Evolutionary conservation across 2,797 vertebrate species (phyloP).

Genomic region (Galago senegalensis): DNA sequence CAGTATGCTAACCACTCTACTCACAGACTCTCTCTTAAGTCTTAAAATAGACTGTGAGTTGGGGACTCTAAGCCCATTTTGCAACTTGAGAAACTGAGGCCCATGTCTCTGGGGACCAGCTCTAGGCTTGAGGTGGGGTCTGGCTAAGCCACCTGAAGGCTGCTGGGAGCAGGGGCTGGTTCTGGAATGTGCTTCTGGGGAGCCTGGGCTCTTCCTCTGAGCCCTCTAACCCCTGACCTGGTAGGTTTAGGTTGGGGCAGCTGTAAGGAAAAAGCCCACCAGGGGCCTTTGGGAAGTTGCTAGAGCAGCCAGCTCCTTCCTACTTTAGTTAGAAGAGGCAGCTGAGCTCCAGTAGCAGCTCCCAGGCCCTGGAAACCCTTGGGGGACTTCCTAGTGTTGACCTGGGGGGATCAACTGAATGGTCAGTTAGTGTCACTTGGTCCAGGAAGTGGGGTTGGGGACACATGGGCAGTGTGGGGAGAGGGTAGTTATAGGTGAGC

Average conservation of each 20-base stretch:
- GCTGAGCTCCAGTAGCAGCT: background rate
- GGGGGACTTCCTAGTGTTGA: background rate
- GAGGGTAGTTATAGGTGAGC: background rate
- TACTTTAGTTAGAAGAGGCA: background rate
- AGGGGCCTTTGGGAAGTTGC: background rate
- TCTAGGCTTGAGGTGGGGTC: background rate
- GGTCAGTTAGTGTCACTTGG: background rate
- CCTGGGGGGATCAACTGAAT: background rate
- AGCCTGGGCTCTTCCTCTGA: background rate
- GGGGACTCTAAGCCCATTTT: background rate
- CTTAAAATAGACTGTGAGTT: background rate
- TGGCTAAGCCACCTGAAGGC: background rate
- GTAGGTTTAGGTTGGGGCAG: background rate
- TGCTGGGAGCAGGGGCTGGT: background rate
- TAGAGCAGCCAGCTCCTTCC: background rate
- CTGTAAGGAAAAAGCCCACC: background rate
- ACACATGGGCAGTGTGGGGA: background rate
- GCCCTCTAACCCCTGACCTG: accelerated
- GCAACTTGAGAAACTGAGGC: background rate
- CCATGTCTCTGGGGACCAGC: background rate
- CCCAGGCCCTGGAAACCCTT: background rate
- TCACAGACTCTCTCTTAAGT: background rate
- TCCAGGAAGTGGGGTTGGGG: background rate
- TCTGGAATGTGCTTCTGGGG: background rate
- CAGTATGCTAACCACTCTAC: background rate